Conservation (phyloP, 2,797 vertebrate species). For the Paguma larvata region DNA sequence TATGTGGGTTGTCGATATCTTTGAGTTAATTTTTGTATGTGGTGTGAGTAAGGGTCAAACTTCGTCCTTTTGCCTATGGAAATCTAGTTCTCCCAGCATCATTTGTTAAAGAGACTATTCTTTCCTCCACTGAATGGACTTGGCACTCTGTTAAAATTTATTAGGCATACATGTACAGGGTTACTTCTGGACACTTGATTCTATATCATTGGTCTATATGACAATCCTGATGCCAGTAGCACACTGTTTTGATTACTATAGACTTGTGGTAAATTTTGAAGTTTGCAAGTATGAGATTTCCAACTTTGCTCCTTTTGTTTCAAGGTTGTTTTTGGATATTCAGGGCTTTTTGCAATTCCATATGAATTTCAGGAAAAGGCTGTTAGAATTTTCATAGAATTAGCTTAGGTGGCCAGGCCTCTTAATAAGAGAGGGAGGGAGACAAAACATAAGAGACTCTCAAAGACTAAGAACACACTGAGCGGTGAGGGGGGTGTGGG, state of each 20-base stretch:
- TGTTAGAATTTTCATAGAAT: background rate
- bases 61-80: background rate
- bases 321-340: background rate
- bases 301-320: background rate
- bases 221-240: background rate
- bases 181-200: background rate
- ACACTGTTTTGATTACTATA: conserved; percentile 16
- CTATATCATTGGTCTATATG: background rate
- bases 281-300: conserved; percentile 12
- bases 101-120: background rate
- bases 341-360: background rate
- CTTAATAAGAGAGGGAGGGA: background rate
- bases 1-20: conserved; percentile 13
- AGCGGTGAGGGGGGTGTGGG: too few species aligned
- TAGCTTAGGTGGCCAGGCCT: background rate
- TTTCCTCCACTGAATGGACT: background rate
- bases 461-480: too few species aligned
- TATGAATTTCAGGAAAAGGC: conserved; percentile 1
- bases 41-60: background rate
- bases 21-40: conserved; percentile 12
- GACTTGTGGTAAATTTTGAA: conserved; percentile 2
- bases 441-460: too few species aligned
- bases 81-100: background rate
- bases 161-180: background rate
- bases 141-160: background rate